Conservation (phyloP, 2,888 invertebrate genomes). For the Calameuta idolon region DNA sequence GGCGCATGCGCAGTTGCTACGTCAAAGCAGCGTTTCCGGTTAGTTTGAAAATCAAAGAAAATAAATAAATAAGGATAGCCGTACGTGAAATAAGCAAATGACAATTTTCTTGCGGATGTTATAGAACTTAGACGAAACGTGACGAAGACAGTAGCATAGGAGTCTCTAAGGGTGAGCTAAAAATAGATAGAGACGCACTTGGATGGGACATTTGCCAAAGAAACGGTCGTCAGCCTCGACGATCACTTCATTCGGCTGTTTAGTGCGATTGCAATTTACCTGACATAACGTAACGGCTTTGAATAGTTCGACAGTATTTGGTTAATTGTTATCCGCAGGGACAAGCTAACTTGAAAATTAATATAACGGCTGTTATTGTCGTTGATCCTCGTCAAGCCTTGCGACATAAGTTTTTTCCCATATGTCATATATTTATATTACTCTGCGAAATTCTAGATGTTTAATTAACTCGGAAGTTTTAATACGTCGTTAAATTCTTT, state of each 20-base stretch:
- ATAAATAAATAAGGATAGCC: not conserved
- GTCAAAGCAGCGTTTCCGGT: not conserved
- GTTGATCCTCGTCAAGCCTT: not conserved
- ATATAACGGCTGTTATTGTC: not conserved
- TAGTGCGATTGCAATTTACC: not conserved
- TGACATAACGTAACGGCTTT: not conserved
- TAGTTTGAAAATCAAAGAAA: not conserved
- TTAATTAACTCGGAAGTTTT: not conserved
- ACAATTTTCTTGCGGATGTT: not conserved
- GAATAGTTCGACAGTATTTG: not conserved
- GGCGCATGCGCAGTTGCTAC: not conserved
- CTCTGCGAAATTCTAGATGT: not conserved
- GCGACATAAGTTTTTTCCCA: not conserved
- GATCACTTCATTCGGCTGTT: not conserved
- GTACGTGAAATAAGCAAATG: not conserved
- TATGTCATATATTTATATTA: not conserved
- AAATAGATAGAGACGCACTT: not conserved
- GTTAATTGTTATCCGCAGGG: not conserved
- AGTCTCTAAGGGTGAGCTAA: not conserved
- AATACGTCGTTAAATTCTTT: not conserved
- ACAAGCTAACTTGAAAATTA: not conserved
- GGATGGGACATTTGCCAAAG: not conserved
- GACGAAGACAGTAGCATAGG: not conserved
- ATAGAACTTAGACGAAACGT: not conserved
- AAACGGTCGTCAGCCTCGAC: not conserved